Conservation (phyloP, 2,888 invertebrate genomes). For the Dynastes tityus region DNA sequence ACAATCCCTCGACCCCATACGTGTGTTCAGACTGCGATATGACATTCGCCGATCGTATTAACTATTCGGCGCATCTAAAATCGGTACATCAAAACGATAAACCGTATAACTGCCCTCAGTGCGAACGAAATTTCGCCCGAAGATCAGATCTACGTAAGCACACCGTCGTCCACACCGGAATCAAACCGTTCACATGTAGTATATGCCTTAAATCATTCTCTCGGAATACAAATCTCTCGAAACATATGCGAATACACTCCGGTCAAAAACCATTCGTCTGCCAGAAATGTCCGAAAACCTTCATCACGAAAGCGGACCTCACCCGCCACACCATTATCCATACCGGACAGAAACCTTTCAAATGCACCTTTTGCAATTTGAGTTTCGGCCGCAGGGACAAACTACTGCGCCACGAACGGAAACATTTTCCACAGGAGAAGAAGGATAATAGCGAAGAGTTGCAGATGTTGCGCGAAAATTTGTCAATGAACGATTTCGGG, state of each 20-base stretch:
- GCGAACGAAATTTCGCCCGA: constrained; percentile 80
- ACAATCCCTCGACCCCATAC: constrained; percentile 77
- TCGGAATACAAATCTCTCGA: constrained; percentile 83
- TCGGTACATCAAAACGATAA: constrained; percentile 80
- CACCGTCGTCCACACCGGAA: constrained; percentile 84
- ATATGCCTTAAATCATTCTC: constrained; percentile 84
- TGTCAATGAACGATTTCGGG: constrained; percentile 60
- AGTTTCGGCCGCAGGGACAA: constrained; percentile 82
- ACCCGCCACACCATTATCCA: constrained; percentile 80
- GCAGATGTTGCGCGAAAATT: constrained; percentile 64
- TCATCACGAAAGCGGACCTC: constrained; percentile 80
- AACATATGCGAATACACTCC: constrained; percentile 82
- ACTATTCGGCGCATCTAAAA: constrained; percentile 79
- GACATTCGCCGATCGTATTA: constrained; percentile 76
- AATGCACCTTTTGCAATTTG: constrained; percentile 78
- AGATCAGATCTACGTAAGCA: constrained; percentile 82
- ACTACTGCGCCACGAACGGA: constrained; percentile 78
- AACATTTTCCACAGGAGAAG: constrained; percentile 72
- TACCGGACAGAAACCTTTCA: constrained; percentile 78
- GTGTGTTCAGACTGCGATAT: constrained; percentile 76
- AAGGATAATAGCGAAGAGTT: constrained; percentile 65
- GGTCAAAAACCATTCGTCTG: constrained; percentile 83
- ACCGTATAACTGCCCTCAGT: constrained; percentile 81
- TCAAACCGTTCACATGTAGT: constrained; percentile 81
- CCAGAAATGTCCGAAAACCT: constrained; percentile 81